Evolutionary conservation across 1,140 invertebrate species (phyloP).

Genomic region (Drosophila dunni): DNA sequence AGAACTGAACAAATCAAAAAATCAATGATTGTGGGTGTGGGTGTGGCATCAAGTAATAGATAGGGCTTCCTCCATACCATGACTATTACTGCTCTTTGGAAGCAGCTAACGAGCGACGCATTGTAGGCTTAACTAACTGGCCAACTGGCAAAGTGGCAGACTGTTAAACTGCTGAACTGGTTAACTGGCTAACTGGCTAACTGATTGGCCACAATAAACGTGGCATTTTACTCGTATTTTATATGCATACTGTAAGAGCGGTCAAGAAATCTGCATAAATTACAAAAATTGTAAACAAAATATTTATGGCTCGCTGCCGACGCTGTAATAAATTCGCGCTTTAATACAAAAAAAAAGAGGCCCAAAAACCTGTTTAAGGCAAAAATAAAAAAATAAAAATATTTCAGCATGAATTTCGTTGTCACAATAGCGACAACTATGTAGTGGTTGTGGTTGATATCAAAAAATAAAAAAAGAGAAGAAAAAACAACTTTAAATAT

Average conservation of each 20-base stretch:
- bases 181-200: constrained; percentile 40
- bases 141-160: constrained; percentile 17
- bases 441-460: constrained; percentile 42
- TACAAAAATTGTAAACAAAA: constrained; percentile 82
- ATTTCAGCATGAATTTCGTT: constrained; percentile 81
- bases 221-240: constrained; percentile 49
- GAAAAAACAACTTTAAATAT: constrained; percentile 34
- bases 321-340: constrained; percentile 80
- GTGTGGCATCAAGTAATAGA: constrained; percentile 71
- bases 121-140: constrained; percentile 43
- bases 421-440: constrained; percentile 48
- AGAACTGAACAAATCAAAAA: constrained; percentile 54
- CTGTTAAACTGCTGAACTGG: constrained; percentile 25
- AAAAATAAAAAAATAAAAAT: constrained; percentile 68
- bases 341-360: constrained; percentile 52
- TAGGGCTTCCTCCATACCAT: constrained; percentile 61
- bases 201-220: constrained; percentile 66
- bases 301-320: constrained; percentile 70
- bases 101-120: constrained; percentile 46
- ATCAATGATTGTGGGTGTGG: constrained; percentile 61
- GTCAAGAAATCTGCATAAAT: constrained; percentile 77
- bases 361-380: constrained; percentile 64
- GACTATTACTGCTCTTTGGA: constrained; percentile 14
- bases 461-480: constrained; percentile 23
- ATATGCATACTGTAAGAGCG: constrained; percentile 59